Evolutionary conservation across 2,113 vertebrate species (phyloP), one percentile per base, ranked within the genome.

Genomic region (Erythrolamprus reginae): DNA sequence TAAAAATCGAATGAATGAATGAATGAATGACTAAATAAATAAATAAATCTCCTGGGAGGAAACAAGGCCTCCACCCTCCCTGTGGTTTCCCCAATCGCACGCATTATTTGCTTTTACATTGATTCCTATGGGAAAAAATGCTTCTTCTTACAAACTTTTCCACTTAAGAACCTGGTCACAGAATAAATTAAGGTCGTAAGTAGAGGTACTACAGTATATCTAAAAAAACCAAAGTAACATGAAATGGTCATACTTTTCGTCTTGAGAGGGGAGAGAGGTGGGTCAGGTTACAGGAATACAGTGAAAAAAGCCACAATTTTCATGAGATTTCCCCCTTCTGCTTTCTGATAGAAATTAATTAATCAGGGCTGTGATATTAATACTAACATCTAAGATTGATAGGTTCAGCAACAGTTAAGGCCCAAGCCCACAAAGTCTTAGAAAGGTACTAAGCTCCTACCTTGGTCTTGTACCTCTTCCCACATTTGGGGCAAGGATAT

Each of bases 391-490:
- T 38, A 19, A 70, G n/a, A 38, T 8, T 24, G 23, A 23, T 24
- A 48, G 42, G 33, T 23, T 61, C 24, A 17, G 4, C 9, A 28
- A 83, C 33, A 21, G 45, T 26, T 15, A 28, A 87, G 86, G 26
- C 38, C 38, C 38, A 45, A 6, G 28, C 19, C 56, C 38, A 45
- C 47, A 0, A 9, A 47, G 7, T 19, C 84, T n/a, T n/a, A 86
- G 50, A 19, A 23, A 13, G 19, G 24, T 1, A 4, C 2, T 58
- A 19, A 48, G 33, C 1, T 0, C 93, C 3, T 89, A 99, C 99
- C 98, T 99, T 99, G 23, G 99, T 99, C 94, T 99, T 99, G 96
- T 99, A 99, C 45, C 98, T 97, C 95, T 99, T 99, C 96, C 98
- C 98, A 12, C 99, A 99, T 91, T 98, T 97, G 1, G 96, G 93